Evolutionary conservation across 2,888 invertebrate species (phyloP).

Genomic region (Notodonta ziczac): DNA sequence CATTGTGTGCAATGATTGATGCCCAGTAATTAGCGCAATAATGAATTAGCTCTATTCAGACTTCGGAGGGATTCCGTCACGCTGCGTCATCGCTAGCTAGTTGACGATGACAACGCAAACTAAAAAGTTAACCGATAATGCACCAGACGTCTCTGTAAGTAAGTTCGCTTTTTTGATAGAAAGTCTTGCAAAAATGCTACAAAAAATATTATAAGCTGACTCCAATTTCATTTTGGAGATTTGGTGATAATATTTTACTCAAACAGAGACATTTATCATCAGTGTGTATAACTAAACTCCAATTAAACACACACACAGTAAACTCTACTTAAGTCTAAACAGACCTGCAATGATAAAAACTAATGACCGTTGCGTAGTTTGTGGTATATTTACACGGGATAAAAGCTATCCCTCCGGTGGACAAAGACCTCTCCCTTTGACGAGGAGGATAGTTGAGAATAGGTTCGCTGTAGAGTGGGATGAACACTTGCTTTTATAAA

Average conservation of each 20-base stretch:
- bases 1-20: constrained; percentile 4
- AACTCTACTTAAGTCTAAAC: neutral
- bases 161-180: no score
- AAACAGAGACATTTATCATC: no score
- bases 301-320: no score
- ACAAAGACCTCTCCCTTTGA: neutral
- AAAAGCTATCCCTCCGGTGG: neutral
- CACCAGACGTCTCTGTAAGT: no score
- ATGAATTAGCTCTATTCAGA: neutral
- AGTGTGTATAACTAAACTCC: no score
- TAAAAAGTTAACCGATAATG: no score
- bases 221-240: no score
- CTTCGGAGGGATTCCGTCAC: neutral
- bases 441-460: neutral
- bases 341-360: neutral
- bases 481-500: neutral
- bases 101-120: no score
- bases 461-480: neutral
- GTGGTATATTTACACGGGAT: neutral
- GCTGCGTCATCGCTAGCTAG: neutral
- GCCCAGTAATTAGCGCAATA: neutral
- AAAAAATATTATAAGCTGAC: no score
- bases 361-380: neutral
- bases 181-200: no score
- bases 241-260: no score